These are phyloP conservation scores for Anguilla rostrata DNA, from an alignment of 2,113 vertebrate species.

Conservation along the genomic window DNA sequence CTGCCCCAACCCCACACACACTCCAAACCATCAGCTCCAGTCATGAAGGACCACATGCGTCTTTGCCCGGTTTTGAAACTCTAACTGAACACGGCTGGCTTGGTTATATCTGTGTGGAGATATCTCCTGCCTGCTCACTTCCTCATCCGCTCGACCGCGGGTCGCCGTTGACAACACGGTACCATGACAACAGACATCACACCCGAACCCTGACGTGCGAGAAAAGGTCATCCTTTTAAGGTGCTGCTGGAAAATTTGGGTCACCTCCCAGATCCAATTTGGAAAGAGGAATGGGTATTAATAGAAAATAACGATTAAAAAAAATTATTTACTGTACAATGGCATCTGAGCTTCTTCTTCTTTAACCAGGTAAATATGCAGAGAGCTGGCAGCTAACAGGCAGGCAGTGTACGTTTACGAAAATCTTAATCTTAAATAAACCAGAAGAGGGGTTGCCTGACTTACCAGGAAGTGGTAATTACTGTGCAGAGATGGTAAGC, in stretches of 20 bases:
- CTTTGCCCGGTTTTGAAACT: neutral
- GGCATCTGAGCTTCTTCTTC: conserved; percentile 28
- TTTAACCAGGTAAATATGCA: conserved; percentile 37
- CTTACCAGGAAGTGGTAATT: conserved; percentile 66
- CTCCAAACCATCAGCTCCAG: neutral
- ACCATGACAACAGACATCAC: conserved; percentile 26
- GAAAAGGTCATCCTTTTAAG: conserved; percentile 72
- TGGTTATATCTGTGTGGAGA: no score
- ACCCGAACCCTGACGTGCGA: conserved; percentile 56
- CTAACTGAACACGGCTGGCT: neutral
- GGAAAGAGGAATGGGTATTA: conserved; percentile 74
- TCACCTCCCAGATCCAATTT: conserved; percentile 62
- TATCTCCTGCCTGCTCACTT: neutral
- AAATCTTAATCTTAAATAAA: neutral
- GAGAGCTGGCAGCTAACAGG: neutral
- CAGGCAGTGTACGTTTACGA: neutral
- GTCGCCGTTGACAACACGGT: conserved; percentile 39
- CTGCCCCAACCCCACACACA: neutral
- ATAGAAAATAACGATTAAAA: conserved; percentile 59
- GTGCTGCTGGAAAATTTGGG: conserved; percentile 64
- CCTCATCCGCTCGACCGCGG: conserved; percentile 46
- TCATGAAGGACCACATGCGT: neutral
- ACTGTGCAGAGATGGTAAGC: conserved; percentile 38
- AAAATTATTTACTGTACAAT: conserved; percentile 44
- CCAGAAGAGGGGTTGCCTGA: neutral